Conservation (phyloP, 2,113 vertebrate genomes). For the Megatriorchis doriae region DNA sequence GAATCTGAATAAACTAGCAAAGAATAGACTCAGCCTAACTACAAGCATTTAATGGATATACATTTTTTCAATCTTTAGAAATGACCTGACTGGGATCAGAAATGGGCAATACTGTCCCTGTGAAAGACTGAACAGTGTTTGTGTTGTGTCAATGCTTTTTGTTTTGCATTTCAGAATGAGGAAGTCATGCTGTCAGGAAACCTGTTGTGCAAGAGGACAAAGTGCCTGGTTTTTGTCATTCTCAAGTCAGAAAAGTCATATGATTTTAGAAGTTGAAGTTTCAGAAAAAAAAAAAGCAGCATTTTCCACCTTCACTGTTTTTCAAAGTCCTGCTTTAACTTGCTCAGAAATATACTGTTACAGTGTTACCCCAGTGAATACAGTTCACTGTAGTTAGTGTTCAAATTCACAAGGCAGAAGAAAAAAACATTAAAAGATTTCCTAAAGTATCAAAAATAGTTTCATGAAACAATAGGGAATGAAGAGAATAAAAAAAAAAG, state of each 20-base stretch:
- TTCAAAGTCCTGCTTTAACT: not conserved
- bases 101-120: not conserved
- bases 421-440: not conserved
- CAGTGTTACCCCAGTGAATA: not conserved
- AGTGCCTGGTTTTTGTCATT: not conserved
- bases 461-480: not conserved
- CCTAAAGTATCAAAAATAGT: not conserved
- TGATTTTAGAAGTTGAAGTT: not conserved
- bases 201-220: not conserved
- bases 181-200: constrained; percentile 18
- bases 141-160: not conserved
- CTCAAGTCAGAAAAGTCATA: constrained; percentile 3
- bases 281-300: not conserved
- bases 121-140: not conserved
- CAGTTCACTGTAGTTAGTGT: not conserved
- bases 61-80: not conserved
- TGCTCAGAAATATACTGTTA: not conserved
- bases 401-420: not conserved
- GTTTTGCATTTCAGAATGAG: constrained; percentile 9
- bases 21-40: not conserved
- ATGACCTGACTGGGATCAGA: not conserved
- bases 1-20: not conserved
- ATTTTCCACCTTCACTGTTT: not conserved
- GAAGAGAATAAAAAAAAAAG: not conserved
- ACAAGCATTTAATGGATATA: not conserved